Evolutionary conservation across 1,140 invertebrate genomes (phyloP).

Genomic region (Nasonia longicornis): DNA sequence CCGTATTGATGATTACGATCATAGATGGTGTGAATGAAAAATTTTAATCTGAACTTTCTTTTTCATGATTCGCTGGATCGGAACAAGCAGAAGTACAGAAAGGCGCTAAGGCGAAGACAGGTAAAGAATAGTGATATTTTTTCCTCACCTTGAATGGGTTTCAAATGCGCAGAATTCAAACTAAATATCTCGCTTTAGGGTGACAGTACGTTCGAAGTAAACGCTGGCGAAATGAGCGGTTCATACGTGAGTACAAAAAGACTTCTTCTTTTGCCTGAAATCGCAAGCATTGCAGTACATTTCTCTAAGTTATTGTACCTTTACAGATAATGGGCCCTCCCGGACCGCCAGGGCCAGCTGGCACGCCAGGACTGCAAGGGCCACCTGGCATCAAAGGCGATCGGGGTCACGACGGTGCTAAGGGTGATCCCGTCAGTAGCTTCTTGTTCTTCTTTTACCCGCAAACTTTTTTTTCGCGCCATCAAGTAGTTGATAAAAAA

Average conservation of each 20-base stretch:
- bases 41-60: conserved; percentile 53
- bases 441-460: not conserved
- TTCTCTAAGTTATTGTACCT: conserved; percentile 33
- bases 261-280: not conserved
- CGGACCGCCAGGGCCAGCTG: conserved; percentile 84
- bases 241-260: conserved; percentile 66
- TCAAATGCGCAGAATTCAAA: not conserved
- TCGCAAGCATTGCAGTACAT: not conserved
- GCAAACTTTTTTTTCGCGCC: not conserved
- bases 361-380: conserved; percentile 80
- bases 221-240: conserved; percentile 74
- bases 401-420: conserved; percentile 85
- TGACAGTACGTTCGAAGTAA: conserved; percentile 81
- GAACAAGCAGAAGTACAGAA: conserved; percentile 86
- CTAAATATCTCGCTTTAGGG: conserved; percentile 72
- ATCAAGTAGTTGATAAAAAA: not conserved
- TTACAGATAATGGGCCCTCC: conserved; percentile 80
- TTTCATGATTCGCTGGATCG: conserved; percentile 59
- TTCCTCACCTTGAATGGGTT: not conserved
- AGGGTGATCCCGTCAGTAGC: conserved; percentile 86
- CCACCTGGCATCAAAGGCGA: conserved; percentile 92
- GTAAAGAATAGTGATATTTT: conserved; percentile 65
- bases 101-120: conserved; percentile 85
- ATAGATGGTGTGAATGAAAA: not conserved
- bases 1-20: not conserved